phyloP scores from a whole-genome alignment of 2,888 invertebrate genomes.

The Plagodis dolabraria region DNA sequence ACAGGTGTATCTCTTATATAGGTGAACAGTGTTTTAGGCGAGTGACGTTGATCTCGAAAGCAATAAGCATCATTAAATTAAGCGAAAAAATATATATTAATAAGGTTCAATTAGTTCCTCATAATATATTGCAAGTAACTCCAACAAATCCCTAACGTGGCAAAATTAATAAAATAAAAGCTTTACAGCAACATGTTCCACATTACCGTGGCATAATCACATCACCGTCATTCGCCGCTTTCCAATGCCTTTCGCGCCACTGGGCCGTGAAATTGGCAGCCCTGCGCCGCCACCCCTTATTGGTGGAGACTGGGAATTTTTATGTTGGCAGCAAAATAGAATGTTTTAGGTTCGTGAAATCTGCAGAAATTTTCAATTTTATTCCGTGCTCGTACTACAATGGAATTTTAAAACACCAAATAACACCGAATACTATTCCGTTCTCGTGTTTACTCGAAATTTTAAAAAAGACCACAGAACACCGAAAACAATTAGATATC shows the following conservation, averaged over 20 bases:
- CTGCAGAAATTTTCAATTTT: slow-evolving; percentile 15
- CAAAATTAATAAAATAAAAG: slow-evolving; percentile 20
- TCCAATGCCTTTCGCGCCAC: slow-evolving; percentile 55
- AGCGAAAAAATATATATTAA: too few relatives aligned
- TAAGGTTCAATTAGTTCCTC: too few relatives aligned
- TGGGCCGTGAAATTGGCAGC: slow-evolving; percentile 61
- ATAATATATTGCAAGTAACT: too few relatives aligned
- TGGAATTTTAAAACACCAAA: background rate
- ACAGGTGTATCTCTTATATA: too few relatives aligned
- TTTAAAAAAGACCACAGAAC: too few relatives aligned
- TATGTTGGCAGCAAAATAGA: slow-evolving; percentile 49
- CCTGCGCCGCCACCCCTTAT: slow-evolving; percentile 42
- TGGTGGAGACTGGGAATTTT: slow-evolving; percentile 46
- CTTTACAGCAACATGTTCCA: slow-evolving; percentile 9
- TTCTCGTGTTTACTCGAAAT: too few relatives aligned
- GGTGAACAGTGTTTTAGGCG: too few relatives aligned
- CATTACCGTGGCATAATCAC: slow-evolving; percentile 41
- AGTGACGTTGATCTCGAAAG: too few relatives aligned
- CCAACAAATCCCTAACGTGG: background rate
- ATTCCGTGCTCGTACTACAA: background rate
- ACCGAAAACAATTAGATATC: too few relatives aligned
- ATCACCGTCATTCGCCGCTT: slow-evolving; percentile 48
- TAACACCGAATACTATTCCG: too few relatives aligned
- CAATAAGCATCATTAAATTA: too few relatives aligned
- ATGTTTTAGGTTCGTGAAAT: slow-evolving; percentile 27